Evolutionary conservation across 2,888 invertebrate species (phyloP).

Genomic region (Macrophya annulata): DNA sequence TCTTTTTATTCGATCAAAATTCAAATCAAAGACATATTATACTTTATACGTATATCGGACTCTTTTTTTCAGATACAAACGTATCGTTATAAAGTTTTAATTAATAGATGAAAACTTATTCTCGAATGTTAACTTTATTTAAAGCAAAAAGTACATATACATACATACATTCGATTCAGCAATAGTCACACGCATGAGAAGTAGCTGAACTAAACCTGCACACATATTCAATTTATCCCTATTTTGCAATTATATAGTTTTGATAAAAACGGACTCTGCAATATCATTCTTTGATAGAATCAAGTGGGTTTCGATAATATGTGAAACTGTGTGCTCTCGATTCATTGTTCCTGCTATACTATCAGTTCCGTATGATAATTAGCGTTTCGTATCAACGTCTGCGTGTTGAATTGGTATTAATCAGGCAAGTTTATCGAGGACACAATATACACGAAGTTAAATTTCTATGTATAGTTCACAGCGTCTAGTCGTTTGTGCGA

Average conservation of each 20-base stretch:
- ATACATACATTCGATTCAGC: neutral
- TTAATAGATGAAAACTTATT: neutral
- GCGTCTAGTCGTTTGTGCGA: neutral
- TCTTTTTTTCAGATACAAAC: neutral
- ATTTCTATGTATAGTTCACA: neutral
- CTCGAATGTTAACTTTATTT: neutral
- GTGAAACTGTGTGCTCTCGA: neutral
- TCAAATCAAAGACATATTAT: neutral
- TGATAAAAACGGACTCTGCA: neutral
- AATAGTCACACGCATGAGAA: neutral
- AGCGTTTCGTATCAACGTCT: neutral
- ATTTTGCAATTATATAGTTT: too few relatives aligned
- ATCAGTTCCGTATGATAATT: neutral
- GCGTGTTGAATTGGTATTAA: neutral
- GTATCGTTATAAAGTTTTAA: constrained; percentile 12
- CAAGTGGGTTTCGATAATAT: neutral
- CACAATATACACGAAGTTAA: neutral
- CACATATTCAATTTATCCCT: neutral
- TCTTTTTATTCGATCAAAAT: neutral
- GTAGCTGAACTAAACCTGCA: neutral
- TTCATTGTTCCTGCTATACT: neutral
- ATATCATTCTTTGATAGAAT: neutral
- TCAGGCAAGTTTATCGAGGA: neutral
- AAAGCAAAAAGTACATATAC: too few relatives aligned
- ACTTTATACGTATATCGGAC: neutral